Evolutionary conservation across 2,888 invertebrate genomes (phyloP), one percentile per base, ranked within the genome.

Genomic region (Drosophila hamatofila): DNA sequence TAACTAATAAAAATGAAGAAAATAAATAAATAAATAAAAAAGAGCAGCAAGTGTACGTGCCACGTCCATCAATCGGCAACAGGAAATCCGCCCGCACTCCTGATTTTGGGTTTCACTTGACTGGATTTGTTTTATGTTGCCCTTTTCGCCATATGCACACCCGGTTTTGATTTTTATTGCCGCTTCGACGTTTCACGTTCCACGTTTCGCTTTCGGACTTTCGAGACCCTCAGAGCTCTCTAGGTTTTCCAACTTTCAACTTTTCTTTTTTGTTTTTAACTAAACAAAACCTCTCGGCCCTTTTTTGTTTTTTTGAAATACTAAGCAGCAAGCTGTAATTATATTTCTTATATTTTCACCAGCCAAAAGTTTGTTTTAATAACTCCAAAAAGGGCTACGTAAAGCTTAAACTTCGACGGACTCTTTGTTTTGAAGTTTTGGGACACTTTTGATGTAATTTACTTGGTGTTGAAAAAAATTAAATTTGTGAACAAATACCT

Each of bases 81-180:
- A 58, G 42, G 68, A 52, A 25, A 44, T 37, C 11, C 25, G 33
- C 49, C 55, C 59, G 21, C 57, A 51, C 46, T 59, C 42, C 46
- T 35, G 21, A 56, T 59, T 67, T 57, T 72, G 61, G 48, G 69
- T 70, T 72, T 71, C 64, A 63, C 64, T 82, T 72, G 73, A 72
- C 70, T 80, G 70, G 64, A 75, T 75, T 80, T 80, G 68, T 62
- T 73, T 86, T 75, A 68, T 71, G 70, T 58, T 48, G 41, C 56
- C 56, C 51, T 62, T 57, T 69, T 49, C 61, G 68, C 81, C 77
- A 68, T 77, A 74, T 81, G 85, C 82, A 74, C 57, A 59, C 37
- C 57, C 57, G 67, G 74, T 86, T 86, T 75, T 76, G 75, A 76
- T 83, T 88, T 86, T 86, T 83, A 80, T 80, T 83, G 75, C 70